phyloP scores from a whole-genome alignment of 2,113 vertebrate genomes.

The Gallinago undulata region DNA sequence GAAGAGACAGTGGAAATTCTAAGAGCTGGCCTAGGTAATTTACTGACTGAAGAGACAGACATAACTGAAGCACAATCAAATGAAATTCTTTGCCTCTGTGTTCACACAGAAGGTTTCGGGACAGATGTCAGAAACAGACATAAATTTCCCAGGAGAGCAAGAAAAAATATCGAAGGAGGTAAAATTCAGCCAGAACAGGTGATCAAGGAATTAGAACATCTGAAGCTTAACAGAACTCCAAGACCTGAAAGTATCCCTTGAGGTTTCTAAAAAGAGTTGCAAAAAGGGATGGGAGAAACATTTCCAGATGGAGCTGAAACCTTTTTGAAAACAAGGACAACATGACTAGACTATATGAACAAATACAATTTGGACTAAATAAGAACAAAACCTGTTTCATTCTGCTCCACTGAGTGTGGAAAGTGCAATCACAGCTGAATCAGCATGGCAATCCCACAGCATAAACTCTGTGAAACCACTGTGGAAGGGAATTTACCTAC shows the following conservation, averaged over 20 bases:
- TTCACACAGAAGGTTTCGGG: slow-evolving; percentile 56
- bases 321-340: slow-evolving; percentile 22
- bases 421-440: slow-evolving; percentile 32
- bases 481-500: neutral
- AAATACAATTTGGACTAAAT: slow-evolving; percentile 23
- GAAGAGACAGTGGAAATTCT: slow-evolving; percentile 61
- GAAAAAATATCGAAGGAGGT: slow-evolving; percentile 32
- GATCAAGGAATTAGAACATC: slow-evolving; percentile 66
- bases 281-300: slow-evolving; percentile 11
- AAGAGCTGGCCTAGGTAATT: slow-evolving; percentile 64
- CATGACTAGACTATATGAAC: slow-evolving; percentile 5
- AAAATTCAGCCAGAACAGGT: slow-evolving; percentile 49
- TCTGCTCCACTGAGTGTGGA: neutral
- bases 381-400: slow-evolving; percentile 12
- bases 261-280: slow-evolving; percentile 25
- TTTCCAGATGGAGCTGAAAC: slow-evolving; percentile 14
- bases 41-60: slow-evolving; percentile 64
- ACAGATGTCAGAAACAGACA: slow-evolving; percentile 71
- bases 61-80: slow-evolving; percentile 71
- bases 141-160: slow-evolving; percentile 66
- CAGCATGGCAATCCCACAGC: neutral
- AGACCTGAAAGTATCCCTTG: slow-evolving; percentile 10
- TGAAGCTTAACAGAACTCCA: slow-evolving; percentile 53
- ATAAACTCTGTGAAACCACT: neutral
- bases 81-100: slow-evolving; percentile 64